phyloP scores from a whole-genome alignment of 2,113 vertebrate species.

The Paracanthobrama guichenoti region DNA sequence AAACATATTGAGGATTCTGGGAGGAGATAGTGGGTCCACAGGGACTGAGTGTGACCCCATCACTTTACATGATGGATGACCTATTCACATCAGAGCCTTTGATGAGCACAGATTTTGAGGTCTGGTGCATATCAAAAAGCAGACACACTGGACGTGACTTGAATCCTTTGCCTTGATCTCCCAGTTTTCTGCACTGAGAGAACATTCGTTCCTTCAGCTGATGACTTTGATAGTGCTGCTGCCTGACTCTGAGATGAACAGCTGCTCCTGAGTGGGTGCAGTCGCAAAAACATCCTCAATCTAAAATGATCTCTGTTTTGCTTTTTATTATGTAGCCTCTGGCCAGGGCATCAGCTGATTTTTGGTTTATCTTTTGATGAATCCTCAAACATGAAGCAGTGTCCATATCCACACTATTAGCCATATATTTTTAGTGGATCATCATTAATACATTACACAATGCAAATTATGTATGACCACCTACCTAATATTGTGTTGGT shows the following conservation, averaged over 20 bases:
- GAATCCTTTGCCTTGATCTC: slow-evolving; percentile 6
- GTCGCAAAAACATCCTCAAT: background rate
- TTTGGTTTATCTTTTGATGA: background rate
- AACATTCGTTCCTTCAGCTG: background rate
- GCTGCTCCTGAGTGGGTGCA: slow-evolving; percentile 8
- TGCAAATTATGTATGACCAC: too few relatives aligned
- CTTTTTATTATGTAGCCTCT: slow-evolving; percentile 4
- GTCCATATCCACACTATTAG: background rate
- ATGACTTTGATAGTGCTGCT: background rate
- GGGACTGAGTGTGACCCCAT: background rate
- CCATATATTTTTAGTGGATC: background rate
- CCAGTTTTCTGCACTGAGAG: background rate
- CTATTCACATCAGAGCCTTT: background rate
- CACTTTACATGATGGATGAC: background rate
- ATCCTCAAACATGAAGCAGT: background rate
- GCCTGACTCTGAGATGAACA: background rate
- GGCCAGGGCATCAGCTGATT: background rate
- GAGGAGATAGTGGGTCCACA: background rate
- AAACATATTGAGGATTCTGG: background rate
- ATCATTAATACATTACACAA: background rate
- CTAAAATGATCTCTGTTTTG: background rate
- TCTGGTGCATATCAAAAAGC: slow-evolving; percentile 19
- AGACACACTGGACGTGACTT: background rate
- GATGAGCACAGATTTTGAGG: slow-evolving; percentile 14
- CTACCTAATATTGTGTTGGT: too few relatives aligned